Conservation (phyloP, 2,888 invertebrate species). For the Melolontha melolontha region DNA sequence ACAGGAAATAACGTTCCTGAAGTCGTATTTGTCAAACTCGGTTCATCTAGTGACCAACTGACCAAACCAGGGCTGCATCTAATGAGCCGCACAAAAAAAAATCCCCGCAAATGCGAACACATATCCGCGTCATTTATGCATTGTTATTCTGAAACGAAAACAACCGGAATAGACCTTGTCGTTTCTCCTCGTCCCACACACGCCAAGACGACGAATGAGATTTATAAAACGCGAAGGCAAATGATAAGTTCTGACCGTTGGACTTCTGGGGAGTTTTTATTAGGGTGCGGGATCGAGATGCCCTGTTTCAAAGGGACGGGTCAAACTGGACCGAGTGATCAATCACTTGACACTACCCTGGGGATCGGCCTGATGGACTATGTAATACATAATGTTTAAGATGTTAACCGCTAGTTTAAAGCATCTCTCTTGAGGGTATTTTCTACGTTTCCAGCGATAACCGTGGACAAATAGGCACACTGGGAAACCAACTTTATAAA, state of each 20-base stretch:
- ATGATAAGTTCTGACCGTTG: slow-evolving; percentile 58
- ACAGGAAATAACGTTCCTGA: slow-evolving; percentile 56
- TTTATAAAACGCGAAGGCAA: slow-evolving; percentile 61
- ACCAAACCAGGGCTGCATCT: slow-evolving; percentile 57
- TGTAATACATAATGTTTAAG: slow-evolving; percentile 66
- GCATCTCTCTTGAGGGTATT: slow-evolving; percentile 62
- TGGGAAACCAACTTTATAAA: slow-evolving; percentile 35
- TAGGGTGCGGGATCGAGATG: slow-evolving; percentile 55
- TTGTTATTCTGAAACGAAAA: slow-evolving; percentile 58
- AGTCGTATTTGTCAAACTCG: slow-evolving; percentile 61
- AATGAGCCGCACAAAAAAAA: slow-evolving; percentile 62
- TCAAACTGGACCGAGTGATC: slow-evolving; percentile 61
- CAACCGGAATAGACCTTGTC: slow-evolving; percentile 54
- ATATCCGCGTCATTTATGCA: slow-evolving; percentile 63
- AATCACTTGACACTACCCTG: slow-evolving; percentile 62
- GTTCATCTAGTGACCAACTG: slow-evolving; percentile 64
- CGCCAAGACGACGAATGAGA: slow-evolving; percentile 49
- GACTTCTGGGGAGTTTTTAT: slow-evolving; percentile 54
- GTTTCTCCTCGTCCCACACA: neutral
- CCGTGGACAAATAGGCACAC: slow-evolving; percentile 51
- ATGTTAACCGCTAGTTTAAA: slow-evolving; percentile 66
- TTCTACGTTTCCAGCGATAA: slow-evolving; percentile 51
- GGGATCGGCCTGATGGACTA: slow-evolving; percentile 55
- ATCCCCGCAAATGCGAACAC: slow-evolving; percentile 64
- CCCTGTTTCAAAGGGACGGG: slow-evolving; percentile 50